phyloP scores from a whole-genome alignment of 1,140 invertebrate species.

The Leptinotarsa lineolata region DNA sequence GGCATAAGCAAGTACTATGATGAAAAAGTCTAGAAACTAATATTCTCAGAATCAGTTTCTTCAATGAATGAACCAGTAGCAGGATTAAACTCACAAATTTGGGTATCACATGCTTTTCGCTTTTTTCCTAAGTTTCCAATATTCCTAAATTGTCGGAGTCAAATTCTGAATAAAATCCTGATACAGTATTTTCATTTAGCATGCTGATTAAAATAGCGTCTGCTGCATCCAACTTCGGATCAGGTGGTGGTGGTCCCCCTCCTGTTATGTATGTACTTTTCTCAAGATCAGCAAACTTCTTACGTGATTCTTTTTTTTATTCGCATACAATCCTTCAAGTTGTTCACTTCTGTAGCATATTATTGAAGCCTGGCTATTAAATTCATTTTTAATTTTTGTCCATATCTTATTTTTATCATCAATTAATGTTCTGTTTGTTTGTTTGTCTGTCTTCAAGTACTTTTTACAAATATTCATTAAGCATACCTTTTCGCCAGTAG shows the following conservation, averaged over 20 bases:
- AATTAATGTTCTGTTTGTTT: constrained; percentile 10
- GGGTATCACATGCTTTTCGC: constrained; percentile 19
- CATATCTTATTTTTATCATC: constrained; percentile 19
- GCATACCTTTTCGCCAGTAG: constrained; percentile 15
- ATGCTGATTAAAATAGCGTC: constrained; percentile 12
- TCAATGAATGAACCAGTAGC: constrained; percentile 12
- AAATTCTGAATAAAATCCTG: too few species aligned
- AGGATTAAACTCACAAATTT: constrained; percentile 13
- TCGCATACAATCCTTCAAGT: constrained; percentile 9
- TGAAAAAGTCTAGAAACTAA: constrained; percentile 16
- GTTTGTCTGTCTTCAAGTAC: constrained; percentile 16
- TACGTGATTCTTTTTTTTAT: constrained; percentile 9
- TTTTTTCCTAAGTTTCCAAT: constrained; percentile 11
- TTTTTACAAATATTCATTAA: constrained; percentile 19
- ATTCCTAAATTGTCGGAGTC: too few species aligned
- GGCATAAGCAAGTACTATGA: constrained; percentile 19
- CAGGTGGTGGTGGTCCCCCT: constrained; percentile 2
- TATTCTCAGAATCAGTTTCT: constrained; percentile 19
- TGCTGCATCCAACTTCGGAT: not conserved
- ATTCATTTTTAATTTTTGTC: constrained; percentile 18
- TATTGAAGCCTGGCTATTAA: constrained; percentile 15
- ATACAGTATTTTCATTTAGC: too few species aligned
- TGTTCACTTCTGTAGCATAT: constrained; percentile 16
- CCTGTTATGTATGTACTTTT: constrained; percentile 8
- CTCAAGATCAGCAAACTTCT: constrained; percentile 3